Percentiles rank a stretch among this genome's conserved stretches.
phyloP scores from a whole-genome alignment of 2,888 invertebrate species.

The Sarcophaga rosellei region DNA sequence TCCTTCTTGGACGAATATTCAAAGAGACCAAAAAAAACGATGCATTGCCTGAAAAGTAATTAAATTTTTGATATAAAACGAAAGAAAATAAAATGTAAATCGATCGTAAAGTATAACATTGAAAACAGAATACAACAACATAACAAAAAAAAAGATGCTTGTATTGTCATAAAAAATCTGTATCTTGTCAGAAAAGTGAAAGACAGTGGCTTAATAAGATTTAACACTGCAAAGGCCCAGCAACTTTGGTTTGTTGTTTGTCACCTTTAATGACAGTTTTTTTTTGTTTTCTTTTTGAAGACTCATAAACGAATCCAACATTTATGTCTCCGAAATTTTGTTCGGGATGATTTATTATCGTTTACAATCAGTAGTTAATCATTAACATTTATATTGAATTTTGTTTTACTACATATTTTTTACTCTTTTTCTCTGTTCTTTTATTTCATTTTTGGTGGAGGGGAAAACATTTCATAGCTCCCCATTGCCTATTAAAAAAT shows the following conservation, averaged over 20 bases:
- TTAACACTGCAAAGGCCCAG: background rate
- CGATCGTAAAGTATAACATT: slow-evolving; percentile 49
- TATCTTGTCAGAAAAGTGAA: slow-evolving; percentile 1
- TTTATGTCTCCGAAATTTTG: slow-evolving; percentile 52
- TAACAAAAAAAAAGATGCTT: slow-evolving; percentile 24
- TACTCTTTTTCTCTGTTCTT: background rate
- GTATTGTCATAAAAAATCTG: slow-evolving; percentile 13
- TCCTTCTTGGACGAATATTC: slow-evolving; percentile 48
- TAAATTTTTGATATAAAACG: slow-evolving; percentile 56
- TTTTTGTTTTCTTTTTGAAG: background rate
- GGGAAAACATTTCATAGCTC: background rate
- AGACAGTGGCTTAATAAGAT: slow-evolving; percentile 38
- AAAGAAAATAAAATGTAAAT: slow-evolving; percentile 29
- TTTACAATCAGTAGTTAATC: slow-evolving; percentile 70
- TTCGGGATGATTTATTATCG: slow-evolving; percentile 71
- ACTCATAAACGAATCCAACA: slow-evolving; percentile 6
- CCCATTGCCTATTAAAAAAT: background rate
- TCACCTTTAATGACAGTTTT: slow-evolving; percentile 62
- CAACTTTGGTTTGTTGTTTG: slow-evolving; percentile 35
- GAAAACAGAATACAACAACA: slow-evolving; percentile 18
- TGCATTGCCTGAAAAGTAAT: slow-evolving; percentile 47
- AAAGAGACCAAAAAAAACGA: slow-evolving; percentile 9
- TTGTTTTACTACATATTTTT: slow-evolving; percentile 34
- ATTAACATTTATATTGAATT: slow-evolving; percentile 73
- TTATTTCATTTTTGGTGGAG: background rate